Evolutionary conservation across 2,113 vertebrate species (phyloP).

Genomic region (Thunnus thynnus): DNA sequence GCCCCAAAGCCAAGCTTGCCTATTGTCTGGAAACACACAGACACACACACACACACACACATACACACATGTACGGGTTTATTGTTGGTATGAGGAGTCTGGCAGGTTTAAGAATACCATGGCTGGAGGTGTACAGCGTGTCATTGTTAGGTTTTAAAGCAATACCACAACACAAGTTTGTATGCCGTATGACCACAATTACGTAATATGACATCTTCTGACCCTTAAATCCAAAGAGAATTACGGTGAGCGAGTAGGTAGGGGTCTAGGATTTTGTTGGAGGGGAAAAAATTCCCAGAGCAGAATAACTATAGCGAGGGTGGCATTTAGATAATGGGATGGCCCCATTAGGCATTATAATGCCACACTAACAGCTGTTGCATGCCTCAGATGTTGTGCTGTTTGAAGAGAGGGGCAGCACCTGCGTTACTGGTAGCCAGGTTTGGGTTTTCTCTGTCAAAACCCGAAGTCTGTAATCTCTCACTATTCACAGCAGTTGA

Average conservation of each 20-base stretch:
- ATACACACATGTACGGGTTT: not conserved
- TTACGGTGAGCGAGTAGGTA: not conserved
- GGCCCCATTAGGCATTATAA: not conserved
- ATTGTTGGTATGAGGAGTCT: not conserved
- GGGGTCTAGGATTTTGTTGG: not conserved
- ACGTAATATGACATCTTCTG: not conserved
- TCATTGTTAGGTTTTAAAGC: constrained; percentile 18
- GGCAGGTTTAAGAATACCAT: not conserved
- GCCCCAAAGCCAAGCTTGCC: constrained; percentile 10
- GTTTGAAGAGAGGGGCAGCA: not conserved
- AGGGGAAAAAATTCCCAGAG: not conserved
- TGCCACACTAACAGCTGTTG: constrained; percentile 10
- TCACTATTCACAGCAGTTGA: too few relatives aligned
- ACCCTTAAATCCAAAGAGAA: constrained; percentile 14
- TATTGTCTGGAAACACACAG: constrained; percentile 37
- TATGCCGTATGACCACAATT: not conserved
- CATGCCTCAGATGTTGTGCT: constrained; percentile 14
- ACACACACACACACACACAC: too few relatives aligned
- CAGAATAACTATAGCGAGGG: not conserved
- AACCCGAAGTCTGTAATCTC: too few relatives aligned
- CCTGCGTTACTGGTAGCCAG: not conserved
- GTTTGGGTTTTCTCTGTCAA: not conserved
- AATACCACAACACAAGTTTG: not conserved
- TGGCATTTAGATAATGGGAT: constrained; percentile 22
- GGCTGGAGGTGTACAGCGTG: not conserved